Evolutionary conservation across 2,797 vertebrate species (phyloP).

Genomic region (Aphelocoma californica): DNA sequence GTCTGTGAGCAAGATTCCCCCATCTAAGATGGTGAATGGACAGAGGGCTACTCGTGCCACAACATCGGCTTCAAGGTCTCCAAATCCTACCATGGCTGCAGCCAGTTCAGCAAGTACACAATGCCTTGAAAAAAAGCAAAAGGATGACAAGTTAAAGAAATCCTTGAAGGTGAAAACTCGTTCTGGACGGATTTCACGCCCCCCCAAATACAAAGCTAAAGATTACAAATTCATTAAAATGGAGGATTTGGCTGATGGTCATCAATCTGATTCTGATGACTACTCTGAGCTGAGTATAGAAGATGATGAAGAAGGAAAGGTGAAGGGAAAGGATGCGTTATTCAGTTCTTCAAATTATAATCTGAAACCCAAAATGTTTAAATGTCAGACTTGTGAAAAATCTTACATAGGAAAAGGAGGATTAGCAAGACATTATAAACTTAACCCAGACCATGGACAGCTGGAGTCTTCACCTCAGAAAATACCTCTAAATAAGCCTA

Average conservation of each 20-base stretch:
- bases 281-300: conserved; percentile 92
- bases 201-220: conserved; percentile 93
- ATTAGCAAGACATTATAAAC: conserved; percentile 89
- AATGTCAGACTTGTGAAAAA: conserved; percentile 90
- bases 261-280: conserved; percentile 92
- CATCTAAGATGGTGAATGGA: background rate
- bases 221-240: conserved; percentile 97
- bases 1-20: conserved; percentile 65
- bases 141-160: conserved; percentile 80
- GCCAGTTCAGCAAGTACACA: conserved; percentile 12
- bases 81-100: background rate
- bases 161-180: conserved; percentile 88
- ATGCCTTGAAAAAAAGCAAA: conserved; percentile 61
- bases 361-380: conserved; percentile 84
- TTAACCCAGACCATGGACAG: conserved; percentile 85
- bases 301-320: conserved; percentile 85
- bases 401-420: conserved; percentile 92
- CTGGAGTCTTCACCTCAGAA: conserved; percentile 48
- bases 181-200: conserved; percentile 90
- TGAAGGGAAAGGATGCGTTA: conserved; percentile 45
- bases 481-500: conserved; percentile 19
- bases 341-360: conserved; percentile 72
- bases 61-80: background rate
- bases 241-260: conserved; percentile 89
- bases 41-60: background rate